These are phyloP conservation scores for Caenorhabditis sp. DNA, from an alignment of 2,888 invertebrate genomes.

Conservation along the genomic window DNA sequence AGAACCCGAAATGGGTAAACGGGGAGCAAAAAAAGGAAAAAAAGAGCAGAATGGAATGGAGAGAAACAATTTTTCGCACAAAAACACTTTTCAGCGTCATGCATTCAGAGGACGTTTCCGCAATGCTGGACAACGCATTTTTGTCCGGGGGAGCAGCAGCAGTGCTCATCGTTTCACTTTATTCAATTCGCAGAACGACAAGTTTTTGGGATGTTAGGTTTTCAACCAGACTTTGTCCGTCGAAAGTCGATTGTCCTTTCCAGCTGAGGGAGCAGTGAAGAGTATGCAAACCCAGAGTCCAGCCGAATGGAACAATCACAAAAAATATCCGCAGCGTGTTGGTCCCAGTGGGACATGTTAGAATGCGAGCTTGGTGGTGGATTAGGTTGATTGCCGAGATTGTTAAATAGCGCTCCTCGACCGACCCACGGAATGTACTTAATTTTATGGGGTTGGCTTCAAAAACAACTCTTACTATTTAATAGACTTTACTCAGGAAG, in stretches of 20 bases:
- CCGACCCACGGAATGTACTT: slow-evolving; percentile 28
- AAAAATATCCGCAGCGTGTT: slow-evolving; percentile 16
- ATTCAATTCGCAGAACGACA: slow-evolving; percentile 62
- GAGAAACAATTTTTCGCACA: slow-evolving; percentile 49
- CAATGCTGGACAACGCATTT: slow-evolving; percentile 47
- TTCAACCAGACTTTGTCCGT: slow-evolving; percentile 16
- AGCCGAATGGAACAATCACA: slow-evolving; percentile 40
- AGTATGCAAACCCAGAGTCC: slow-evolving; percentile 1
- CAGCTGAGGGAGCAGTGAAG: background rate
- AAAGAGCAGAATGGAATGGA: slow-evolving; percentile 21
- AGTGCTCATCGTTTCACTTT: slow-evolving; percentile 59
- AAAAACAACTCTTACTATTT: slow-evolving; percentile 49
- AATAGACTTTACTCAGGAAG: slow-evolving; percentile 5
- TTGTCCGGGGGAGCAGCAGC: slow-evolving; percentile 29
- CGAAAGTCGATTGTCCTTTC: slow-evolving; percentile 51
- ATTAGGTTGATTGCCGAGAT: slow-evolving; percentile 53
- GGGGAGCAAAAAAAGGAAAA: slow-evolving; percentile 11
- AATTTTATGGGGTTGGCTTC: slow-evolving; percentile 34
- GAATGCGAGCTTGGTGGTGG: slow-evolving; percentile 23
- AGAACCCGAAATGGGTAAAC: slow-evolving; percentile 41
- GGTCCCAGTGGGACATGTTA: slow-evolving; percentile 46
- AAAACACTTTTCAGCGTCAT: slow-evolving; percentile 63
- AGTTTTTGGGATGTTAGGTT: slow-evolving; percentile 23
- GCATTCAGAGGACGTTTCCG: slow-evolving; percentile 56
- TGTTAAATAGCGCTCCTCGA: slow-evolving; percentile 40